These are phyloP conservation scores for Lordiphosa clarofinis DNA, from an alignment of 1,140 invertebrate genomes.

Conservation along the genomic window DNA sequence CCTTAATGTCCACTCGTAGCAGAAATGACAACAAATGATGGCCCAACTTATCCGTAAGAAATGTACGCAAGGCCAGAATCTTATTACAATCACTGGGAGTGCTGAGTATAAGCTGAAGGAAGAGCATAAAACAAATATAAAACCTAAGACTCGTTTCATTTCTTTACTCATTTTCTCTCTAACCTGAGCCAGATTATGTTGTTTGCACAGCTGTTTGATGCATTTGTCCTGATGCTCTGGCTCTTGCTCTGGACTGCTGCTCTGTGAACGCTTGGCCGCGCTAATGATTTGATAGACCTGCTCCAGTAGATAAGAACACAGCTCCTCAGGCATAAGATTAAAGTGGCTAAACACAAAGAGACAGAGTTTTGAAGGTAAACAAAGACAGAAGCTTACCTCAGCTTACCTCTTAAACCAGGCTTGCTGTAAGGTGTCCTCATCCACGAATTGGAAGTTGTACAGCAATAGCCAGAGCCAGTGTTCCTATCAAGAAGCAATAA, in stretches of 20 bases:
- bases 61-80: conserved; percentile 67
- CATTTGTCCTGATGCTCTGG: conserved; percentile 46
- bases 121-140: background rate
- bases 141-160: no score
- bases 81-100: conserved; percentile 73
- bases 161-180: background rate
- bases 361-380: background rate
- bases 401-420: conserved; percentile 54
- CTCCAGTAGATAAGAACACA: conserved; percentile 66
- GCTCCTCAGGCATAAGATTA: conserved; percentile 66
- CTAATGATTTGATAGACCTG: conserved; percentile 73
- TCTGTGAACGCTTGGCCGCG: conserved; percentile 56
- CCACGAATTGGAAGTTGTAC: conserved; percentile 66
- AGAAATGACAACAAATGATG: conserved; percentile 67
- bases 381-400: no score
- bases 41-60: conserved; percentile 67
- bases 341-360: conserved; percentile 44
- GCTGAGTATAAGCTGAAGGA: conserved; percentile 63
- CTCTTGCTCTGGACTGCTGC: conserved; percentile 28
- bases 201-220: conserved; percentile 59
- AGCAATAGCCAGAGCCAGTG: conserved; percentile 71
- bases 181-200: conserved; percentile 72
- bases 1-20: conserved; percentile 68
- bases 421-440: conserved; percentile 45
- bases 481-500: conserved; percentile 35